Conservation (phyloP, 2,113 vertebrate genomes). For the Callionymus lyra region DNA sequence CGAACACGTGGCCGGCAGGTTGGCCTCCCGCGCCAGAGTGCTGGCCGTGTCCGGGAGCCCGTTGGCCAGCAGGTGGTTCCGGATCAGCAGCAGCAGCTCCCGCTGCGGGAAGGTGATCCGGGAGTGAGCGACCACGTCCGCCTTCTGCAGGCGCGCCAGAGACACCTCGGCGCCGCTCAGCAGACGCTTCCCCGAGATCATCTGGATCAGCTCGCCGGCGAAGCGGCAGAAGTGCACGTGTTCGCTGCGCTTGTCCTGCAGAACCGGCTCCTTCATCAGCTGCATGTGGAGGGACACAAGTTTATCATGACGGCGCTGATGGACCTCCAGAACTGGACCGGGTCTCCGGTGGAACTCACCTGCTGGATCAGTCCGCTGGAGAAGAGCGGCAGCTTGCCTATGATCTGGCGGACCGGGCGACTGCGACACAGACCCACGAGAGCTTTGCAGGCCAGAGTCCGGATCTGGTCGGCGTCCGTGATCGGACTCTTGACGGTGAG, state of each 20-base stretch:
- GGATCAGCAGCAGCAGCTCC: slow-evolving; percentile 87
- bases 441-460: slow-evolving; percentile 88
- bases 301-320: too few species aligned
- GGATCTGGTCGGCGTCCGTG: slow-evolving; percentile 94
- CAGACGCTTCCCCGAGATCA: slow-evolving; percentile 89
- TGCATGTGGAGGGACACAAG: too few species aligned
- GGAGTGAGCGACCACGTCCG: slow-evolving; percentile 92
- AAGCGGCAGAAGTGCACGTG: slow-evolving; percentile 97
- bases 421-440: slow-evolving; percentile 90
- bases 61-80: slow-evolving; percentile 95
- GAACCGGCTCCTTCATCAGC: slow-evolving; percentile 95
- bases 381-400: slow-evolving; percentile 95
- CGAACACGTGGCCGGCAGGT: slow-evolving; percentile 85
- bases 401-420: slow-evolving; percentile 88
- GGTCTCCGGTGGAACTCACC: too few species aligned
- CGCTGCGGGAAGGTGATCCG: slow-evolving; percentile 94
- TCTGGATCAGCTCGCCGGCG: slow-evolving; percentile 88
- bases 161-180: slow-evolving; percentile 92
- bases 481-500: slow-evolving; percentile 96
- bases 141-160: slow-evolving; percentile 87
- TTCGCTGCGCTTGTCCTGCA: slow-evolving; percentile 97
- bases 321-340: too few species aligned
- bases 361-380: slow-evolving; percentile 98
- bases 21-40: slow-evolving; percentile 86
- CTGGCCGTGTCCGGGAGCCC: slow-evolving; percentile 85